Base-by-base conservation (phyloP, 2,113 vertebrate genomes). In the Pelmatolapia mariae region DNA sequence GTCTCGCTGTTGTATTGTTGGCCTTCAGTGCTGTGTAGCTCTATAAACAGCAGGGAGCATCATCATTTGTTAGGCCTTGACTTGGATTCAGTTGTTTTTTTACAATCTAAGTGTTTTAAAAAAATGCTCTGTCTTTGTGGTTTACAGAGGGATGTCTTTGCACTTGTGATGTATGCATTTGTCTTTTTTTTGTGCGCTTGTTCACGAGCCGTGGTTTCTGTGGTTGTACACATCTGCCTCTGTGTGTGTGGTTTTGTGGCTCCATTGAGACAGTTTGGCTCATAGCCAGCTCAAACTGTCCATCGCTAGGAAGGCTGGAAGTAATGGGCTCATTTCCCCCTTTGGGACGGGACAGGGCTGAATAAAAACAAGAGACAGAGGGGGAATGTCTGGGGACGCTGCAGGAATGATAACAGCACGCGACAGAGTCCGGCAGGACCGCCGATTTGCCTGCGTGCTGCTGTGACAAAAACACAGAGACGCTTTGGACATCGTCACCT, bases 261-360 rank as follows among this genome's bases (percentile, higher is more conserved):
- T 91, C 89, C 61, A 5, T 50, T 82, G 85, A 59, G 80, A 87
- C 86, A 81, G 73, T 87, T 53, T 89, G 92, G 90, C 86, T 33
- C 43, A 36, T 4, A 24, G 71, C 86, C 89, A 94, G 85, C 68
- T 89, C 73, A 83, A 47, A 84, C 83, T 84, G 87, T 82, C 90
- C 88, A 63, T 82, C 8, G n/a, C 85, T 87, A 71, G 82, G 81
- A 79, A 84, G 82, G 76, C 87, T 91, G 71, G 33, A 84, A 86
- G 84, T 86, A 88, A 91, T 78, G 89, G 93, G 86, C 36, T 93
- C 36, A 43, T 85, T 89, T 91, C 79, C 86, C 83, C 45, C 7
- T 31, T 33, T 26, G 91, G 81, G 71, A 80, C 2, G 5, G 18
- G 78, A 66, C 12, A 13, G 73, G 73, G 36, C 63, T 50, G 54